Base-by-base conservation (phyloP, 2,113 vertebrate species). In the Pan paniscus region DNA sequence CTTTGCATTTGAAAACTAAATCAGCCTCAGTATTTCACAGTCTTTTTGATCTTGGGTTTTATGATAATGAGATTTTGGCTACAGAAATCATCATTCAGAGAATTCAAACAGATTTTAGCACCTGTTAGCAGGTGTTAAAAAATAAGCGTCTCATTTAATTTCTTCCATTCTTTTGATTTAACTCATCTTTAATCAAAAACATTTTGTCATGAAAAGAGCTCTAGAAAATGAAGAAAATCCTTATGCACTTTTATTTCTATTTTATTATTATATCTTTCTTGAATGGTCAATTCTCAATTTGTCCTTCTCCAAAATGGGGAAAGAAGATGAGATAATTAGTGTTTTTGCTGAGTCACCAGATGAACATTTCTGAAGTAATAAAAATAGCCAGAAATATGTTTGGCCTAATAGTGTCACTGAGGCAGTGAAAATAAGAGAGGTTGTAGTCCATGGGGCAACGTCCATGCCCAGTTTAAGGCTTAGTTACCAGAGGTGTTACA, bases 1-100 rank as follows among this genome's bases (percentile, higher is more conserved):
- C 70, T 98, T 98, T 98, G 97, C 97, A 88, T 94, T 91, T 98
- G 91, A 95, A 80, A 97, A 98, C 89, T 92, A 97, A 98, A 97
- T 97, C 96, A 98, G 73, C 85, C 52, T 90, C 55, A 72, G 87
- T 87, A 98, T 98, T 95, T 85, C 96, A 97, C 43, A 48, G 72
- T 93, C 83, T 97, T 96, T 97, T 97, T 97, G 96, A 98, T 96
- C 94, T 94, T 93, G 95, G 52, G 46, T 95, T 98, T 98, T 98
- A 82, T 97, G 93, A 85, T 91, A 97, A 98, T 97, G 73, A 98
- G 75, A 89, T 14, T 89, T 95, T 43, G 87, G 61, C 90, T 97
- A 43, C 75, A 96, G 88, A 95, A 76, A 68, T 57, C 76, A 0
- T 0, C 55, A 92, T 90, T 98, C 87, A 50, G 67, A 98, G 91